Conservation (phyloP, 35 echinoderm and acorn worm genomes). For the Stichopus chloronotus region DNA sequence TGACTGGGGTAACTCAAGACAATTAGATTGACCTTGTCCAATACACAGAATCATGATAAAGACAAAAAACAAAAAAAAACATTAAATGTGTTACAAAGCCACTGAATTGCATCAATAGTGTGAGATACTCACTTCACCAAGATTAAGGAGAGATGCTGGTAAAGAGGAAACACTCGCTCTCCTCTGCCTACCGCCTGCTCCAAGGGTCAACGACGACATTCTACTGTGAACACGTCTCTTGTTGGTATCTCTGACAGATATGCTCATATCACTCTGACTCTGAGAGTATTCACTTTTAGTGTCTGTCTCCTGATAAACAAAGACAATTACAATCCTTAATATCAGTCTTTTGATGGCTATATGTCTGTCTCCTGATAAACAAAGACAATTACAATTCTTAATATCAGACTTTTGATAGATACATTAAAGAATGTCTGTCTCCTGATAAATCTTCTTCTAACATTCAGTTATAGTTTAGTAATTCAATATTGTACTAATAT, state of each 20-base stretch:
- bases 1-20: too few relatives aligned
- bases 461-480: too few relatives aligned
- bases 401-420: too few relatives aligned
- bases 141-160: constrained; percentile 90
- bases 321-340: neutral
- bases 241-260: constrained; percentile 47
- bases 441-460: constrained; percentile 11
- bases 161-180: constrained; percentile 92
- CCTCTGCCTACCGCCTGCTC: constrained; percentile 72
- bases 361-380: constrained; percentile 71
- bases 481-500: too few relatives aligned
- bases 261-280: constrained; percentile 81
- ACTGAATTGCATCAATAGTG: too few relatives aligned
- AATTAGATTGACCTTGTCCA: too few relatives aligned
- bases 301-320: constrained; percentile 69
- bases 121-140: constrained; percentile 83
- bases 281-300: constrained; percentile 94
- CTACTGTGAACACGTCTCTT: constrained; percentile 78
- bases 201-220: constrained; percentile 92
- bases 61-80: too few relatives aligned
- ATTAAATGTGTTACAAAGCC: too few relatives aligned
- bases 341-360: too few relatives aligned
- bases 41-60: too few relatives aligned
- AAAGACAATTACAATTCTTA: neutral
- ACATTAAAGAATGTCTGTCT: constrained; percentile 55